phyloP scores from a whole-genome alignment of 1,140 invertebrate genomes.

The Pseudomyrmex flavicornis region DNA sequence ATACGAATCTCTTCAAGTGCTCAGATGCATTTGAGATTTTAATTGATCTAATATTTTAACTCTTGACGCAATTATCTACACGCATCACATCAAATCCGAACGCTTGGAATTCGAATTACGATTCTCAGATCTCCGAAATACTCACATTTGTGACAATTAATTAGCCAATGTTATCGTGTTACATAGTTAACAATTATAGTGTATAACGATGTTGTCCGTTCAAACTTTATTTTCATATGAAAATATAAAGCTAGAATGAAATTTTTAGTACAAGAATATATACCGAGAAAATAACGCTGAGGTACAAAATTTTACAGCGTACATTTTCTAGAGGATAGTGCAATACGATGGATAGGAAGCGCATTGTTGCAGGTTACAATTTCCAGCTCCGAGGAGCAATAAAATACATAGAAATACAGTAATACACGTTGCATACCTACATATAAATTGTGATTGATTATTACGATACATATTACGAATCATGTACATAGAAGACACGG shows the following conservation, averaged over 20 bases:
- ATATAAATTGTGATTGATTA: conserved; percentile 30
- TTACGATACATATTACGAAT: conserved; percentile 29
- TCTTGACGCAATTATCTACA: conserved; percentile 3
- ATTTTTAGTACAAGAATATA: background rate
- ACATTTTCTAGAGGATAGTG: conserved; percentile 40
- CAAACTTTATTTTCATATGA: conserved; percentile 58
- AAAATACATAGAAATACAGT: background rate
- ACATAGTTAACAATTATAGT: conserved; percentile 43
- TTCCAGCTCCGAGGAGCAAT: conserved; percentile 17
- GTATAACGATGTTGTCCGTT: conserved; percentile 55
- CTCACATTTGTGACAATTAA: conserved; percentile 12
- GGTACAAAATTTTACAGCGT: background rate
- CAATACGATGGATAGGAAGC: conserved; percentile 14
- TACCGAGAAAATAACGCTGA: no score
- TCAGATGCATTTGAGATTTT: conserved; percentile 18
- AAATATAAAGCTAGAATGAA: conserved; percentile 35
- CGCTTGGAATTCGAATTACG: no score
- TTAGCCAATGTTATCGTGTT: conserved; percentile 36
- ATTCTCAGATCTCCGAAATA: conserved; percentile 45
- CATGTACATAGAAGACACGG: conserved; percentile 15
- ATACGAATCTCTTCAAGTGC: conserved; percentile 10
- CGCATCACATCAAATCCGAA: conserved; percentile 17
- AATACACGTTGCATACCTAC: conserved; percentile 10
- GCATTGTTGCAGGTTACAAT: background rate
- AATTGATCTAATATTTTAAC: conserved; percentile 48